A percentile compares a stretch with the other conserved stretches of the same genome.
phyloP scores from a whole-genome alignment of 1,140 invertebrate genomes.

The Cepaea nemoralis region DNA sequence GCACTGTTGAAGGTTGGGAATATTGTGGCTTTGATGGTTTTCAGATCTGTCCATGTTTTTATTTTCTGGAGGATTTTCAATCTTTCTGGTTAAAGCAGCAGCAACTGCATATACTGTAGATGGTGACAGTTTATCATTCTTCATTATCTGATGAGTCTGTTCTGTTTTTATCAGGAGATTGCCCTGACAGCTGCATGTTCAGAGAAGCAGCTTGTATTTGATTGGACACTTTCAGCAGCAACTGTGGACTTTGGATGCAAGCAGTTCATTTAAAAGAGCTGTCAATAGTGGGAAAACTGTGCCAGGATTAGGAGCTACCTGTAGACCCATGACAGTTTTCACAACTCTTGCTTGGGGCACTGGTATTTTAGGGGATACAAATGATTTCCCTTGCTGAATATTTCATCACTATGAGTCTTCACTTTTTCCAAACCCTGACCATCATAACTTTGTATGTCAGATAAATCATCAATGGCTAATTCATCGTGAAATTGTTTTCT shows the following conservation, averaged over 20 bases:
- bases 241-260: constrained; percentile 57
- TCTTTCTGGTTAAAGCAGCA: constrained; percentile 30
- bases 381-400: too few relatives aligned
- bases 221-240: constrained; percentile 53
- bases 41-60: constrained; percentile 18
- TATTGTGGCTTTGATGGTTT: constrained; percentile 58
- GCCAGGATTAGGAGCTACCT: constrained; percentile 28
- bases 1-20: constrained; percentile 12
- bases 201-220: constrained; percentile 44
- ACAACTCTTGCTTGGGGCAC: constrained; percentile 19
- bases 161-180: not conserved
- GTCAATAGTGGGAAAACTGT: constrained; percentile 60
- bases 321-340: constrained; percentile 14
- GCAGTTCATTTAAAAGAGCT: constrained; percentile 62
- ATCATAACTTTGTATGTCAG: constrained; percentile 38
- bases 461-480: constrained; percentile 5
- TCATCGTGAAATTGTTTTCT: not conserved
- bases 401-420: constrained; percentile 6
- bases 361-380: not conserved
- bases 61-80: constrained; percentile 18
- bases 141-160: not conserved
- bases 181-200: not conserved
- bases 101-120: constrained; percentile 25
- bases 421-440: constrained; percentile 19
- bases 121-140: constrained; percentile 26